Base-by-base conservation (phyloP, 2,888 invertebrate species). In the Melipona bicolor region DNA sequence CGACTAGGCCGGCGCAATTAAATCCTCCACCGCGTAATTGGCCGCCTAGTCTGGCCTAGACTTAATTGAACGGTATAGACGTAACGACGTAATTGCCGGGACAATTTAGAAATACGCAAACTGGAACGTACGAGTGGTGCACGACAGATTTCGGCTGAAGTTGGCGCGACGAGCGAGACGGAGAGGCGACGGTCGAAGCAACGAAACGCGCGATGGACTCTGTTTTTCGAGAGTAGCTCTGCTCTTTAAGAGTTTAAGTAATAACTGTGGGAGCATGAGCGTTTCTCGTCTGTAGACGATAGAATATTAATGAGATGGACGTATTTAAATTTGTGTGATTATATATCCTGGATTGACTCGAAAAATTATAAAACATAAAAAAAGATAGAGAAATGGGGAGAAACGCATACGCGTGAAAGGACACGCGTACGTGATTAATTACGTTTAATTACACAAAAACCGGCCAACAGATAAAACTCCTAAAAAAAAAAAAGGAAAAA, bases 1-100 rank as follows among this genome's bases (percentile, higher is more conserved):
- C 43, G 68, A 77, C 73, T 80, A 86, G 88, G 88, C 81, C 85
- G 87, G 85, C 87, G 91, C 90, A 92, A 91, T 92, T 91, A 91
- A 91, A 92, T 92, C 84, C 89, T 87, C 82, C 83, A 84, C 79
- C n/a, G 87, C 82, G 89, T 92, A 92, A 92, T 91, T 92, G 88
- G 86, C 87, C 73, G 76, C 86, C 85, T 84, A 84, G 78, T 84
- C 81, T 87, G 59, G 70, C 52, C 84, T 77, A 77, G 80, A 77
- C 90, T 90, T 92, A 91, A 93, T 93, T 93, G 91, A 93, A 92
- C 90, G 88, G 89, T 90, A 89, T 88, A 89, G 83, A 90, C 87
- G 87, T 91, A 91, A 90, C 89, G 89, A 91, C 87, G 89, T 91
- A 91, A 91, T 90, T 90, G 87, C 87, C 86, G 59, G 71, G 82